Base-by-base conservation (phyloP, 2,888 invertebrate species). In the Pristionchus maxplancki region DNA sequence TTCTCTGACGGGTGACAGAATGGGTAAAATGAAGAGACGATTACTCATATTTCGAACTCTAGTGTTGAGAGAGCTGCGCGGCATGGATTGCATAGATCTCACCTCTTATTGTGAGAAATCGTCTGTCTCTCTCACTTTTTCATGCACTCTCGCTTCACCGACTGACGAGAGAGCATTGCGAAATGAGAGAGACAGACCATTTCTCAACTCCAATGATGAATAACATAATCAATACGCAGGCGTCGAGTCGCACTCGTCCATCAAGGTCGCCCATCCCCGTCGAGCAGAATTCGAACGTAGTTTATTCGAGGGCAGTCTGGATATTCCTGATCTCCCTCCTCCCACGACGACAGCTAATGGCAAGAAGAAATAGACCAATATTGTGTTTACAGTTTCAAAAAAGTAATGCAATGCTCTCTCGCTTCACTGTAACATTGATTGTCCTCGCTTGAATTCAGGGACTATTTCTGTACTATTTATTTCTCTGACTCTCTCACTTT, bases 251-350 rank as follows among this genome's bases (percentile, higher is more conserved):
- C 37, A 84, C 31, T 86, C 85, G 44, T 44, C 85, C 17, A 13
- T 44, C 17, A 34, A n/a, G 24, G 15, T 86, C 0, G 3, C 11
- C 28, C 3, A 15, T 6, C 28, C 31, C 1, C 17, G 62, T 2
- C 71, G 31, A 2, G 74, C 74, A 2, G 87, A 53, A 53, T 87
- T 87, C 87, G 87, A 87, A 53, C 28, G 58, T 50, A 50, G n/a
- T 37, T 67, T 87, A 0, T 87, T 87, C 40, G 78, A 87, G 17
- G 53, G 74, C 31, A 87, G 87, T 37, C 78, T 87, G 17, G 87
- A 87, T 20, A 74, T 87, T 28, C 87, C 87, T 3, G 85, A 86
- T 20, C 44, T 67, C 1, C 40, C 64, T 28, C 8, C 17, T 4
- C 81, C 81, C 5, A 8, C 40, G 2, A 40, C 74, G 3, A 34